A percentile compares a stretch with the other conserved stretches of the same genome.
Conservation (phyloP, 2,888 invertebrate genomes). For the Volucella inanis region DNA sequence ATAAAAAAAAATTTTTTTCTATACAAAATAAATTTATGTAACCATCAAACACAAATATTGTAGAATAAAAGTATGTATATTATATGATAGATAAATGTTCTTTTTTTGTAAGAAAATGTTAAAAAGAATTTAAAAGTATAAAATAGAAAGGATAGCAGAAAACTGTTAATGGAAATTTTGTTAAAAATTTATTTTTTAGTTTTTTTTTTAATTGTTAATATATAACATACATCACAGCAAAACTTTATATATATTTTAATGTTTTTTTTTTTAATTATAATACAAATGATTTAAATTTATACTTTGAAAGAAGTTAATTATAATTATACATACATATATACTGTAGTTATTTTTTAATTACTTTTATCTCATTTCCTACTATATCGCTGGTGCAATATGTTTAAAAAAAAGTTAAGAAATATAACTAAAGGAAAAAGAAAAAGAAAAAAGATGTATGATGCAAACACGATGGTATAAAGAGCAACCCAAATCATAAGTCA, state of each 20-base stretch:
- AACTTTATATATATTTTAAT: constrained; percentile 80
- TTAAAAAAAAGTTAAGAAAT: constrained; percentile 23
- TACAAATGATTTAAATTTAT: constrained; percentile 76
- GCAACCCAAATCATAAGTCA: constrained; percentile 34
- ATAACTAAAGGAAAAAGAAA: neutral
- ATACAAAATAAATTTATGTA: constrained; percentile 34
- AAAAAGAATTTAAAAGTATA: constrained; percentile 8
- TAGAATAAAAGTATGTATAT: constrained; percentile 11
- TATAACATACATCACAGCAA: constrained; percentile 83
- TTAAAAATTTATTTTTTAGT: constrained; percentile 73
- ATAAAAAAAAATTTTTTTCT: neutral
- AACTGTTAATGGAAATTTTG: constrained; percentile 33
- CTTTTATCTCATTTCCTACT: constrained; percentile 46
- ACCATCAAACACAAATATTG: constrained; percentile 22
- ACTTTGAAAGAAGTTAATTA: constrained; percentile 63
- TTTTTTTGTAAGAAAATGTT: constrained; percentile 1
- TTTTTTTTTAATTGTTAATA: constrained; percentile 79
- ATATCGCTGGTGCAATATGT: constrained; percentile 50
- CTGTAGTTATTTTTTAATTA: constrained; percentile 33
- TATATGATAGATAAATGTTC: constrained; percentile 28
- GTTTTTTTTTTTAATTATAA: constrained; percentile 66
- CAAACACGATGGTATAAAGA: constrained; percentile 1
- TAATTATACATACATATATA: constrained; percentile 1
- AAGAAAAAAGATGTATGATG: constrained; percentile 7
- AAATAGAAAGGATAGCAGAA: constrained; percentile 32